Percentiles rank a stretch among this genome's conserved stretches.
These are phyloP conservation scores for Pholis gunnellus DNA, from an alignment of 2,113 vertebrate genomes.

Conservation along the genomic window DNA sequence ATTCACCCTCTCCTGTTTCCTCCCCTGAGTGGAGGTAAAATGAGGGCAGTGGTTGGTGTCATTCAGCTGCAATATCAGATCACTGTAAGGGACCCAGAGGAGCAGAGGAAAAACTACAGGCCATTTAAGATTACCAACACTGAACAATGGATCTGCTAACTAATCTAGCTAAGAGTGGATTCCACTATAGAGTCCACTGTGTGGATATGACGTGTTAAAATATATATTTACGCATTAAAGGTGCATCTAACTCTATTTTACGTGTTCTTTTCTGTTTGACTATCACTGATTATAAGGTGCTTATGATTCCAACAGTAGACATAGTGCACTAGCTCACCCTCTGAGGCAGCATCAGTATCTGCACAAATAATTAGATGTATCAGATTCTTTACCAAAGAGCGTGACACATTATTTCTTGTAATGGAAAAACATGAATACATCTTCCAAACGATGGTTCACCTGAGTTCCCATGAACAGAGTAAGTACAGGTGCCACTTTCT, in stretches of 20 bases:
- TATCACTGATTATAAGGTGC: neutral
- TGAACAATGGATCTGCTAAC: neutral
- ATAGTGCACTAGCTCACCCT: neutral
- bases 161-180: neutral
- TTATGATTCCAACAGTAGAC: neutral
- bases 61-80: neutral
- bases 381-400: neutral
- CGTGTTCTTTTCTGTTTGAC: neutral
- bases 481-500: neutral
- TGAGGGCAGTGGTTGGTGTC: neutral
- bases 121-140: constrained; percentile 1
- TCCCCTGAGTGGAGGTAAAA: neutral
- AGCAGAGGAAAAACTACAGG: constrained; percentile 2
- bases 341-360: constrained; percentile 27
- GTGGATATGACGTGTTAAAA: neutral
- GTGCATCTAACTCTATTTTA: neutral
- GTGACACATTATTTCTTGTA: constrained; percentile 19
- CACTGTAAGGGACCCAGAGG: constrained; percentile 2
- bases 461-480: neutral
- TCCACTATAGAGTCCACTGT: neutral
- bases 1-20: neutral
- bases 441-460: neutral
- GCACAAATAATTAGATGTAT: constrained; percentile 2
- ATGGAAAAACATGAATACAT: constrained; percentile 10
- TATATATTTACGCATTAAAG: neutral